Evolutionary conservation across 2,113 vertebrate genomes (phyloP).

Genomic region (Polypterus bichir): DNA sequence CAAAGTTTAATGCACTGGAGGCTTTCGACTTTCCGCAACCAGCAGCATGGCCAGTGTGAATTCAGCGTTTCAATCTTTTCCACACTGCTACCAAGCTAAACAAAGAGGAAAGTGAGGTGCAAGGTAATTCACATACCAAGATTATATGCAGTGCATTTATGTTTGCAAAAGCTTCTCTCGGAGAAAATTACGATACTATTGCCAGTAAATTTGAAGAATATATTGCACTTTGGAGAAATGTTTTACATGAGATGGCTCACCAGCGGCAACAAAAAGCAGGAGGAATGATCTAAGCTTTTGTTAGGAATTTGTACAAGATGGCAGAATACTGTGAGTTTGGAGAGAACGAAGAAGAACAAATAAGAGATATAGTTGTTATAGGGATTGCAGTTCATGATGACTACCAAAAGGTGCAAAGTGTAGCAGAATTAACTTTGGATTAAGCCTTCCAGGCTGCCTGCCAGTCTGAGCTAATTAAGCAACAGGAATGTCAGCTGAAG

Average conservation of each 20-base stretch:
- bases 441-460: slow-evolving; percentile 10
- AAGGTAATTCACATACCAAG: slow-evolving; percentile 5
- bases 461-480: slow-evolving; percentile 14
- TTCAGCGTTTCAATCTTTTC: neutral
- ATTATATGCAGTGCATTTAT: slow-evolving; percentile 4
- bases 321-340: slow-evolving; percentile 15
- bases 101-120: slow-evolving; percentile 2
- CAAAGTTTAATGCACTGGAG: neutral
- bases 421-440: slow-evolving; percentile 14
- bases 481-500: slow-evolving; percentile 7
- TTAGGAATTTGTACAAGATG: slow-evolving; percentile 11
- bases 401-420: slow-evolving; percentile 18
- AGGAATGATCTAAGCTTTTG: slow-evolving; percentile 14
- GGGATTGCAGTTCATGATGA: slow-evolving; percentile 11
- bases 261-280: slow-evolving; percentile 9
- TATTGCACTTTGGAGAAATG: slow-evolving; percentile 13
- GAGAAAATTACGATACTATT: neutral
- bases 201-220: slow-evolving; percentile 16
- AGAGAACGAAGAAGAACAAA: slow-evolving; percentile 6
- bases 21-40: neutral
- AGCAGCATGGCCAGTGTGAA: neutral
- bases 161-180: slow-evolving; percentile 2
- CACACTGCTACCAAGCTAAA: slow-evolving; percentile 4
- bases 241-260: slow-evolving; percentile 9
- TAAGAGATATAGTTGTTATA: slow-evolving; percentile 13